Conservation (phyloP, 1,140 invertebrate species). For the Procambarus clarkii region DNA sequence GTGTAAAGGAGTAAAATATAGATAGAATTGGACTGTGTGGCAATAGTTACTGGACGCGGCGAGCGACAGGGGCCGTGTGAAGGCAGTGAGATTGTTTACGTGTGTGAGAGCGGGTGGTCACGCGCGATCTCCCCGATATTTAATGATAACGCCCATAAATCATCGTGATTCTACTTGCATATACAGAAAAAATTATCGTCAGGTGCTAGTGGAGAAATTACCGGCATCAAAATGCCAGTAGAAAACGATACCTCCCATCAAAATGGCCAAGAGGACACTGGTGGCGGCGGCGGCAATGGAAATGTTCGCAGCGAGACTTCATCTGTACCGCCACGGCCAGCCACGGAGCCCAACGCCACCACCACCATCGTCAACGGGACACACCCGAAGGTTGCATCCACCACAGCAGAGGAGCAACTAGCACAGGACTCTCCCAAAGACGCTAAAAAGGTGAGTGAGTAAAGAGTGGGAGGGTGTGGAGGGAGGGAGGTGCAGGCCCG, state of each 20-base stretch:
- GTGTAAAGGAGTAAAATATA: constrained; percentile 14
- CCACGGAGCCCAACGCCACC: constrained; percentile 26
- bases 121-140: constrained; percentile 37
- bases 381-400: constrained; percentile 39
- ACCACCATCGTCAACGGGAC: constrained; percentile 57
- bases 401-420: constrained; percentile 25
- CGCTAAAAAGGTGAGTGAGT: constrained; percentile 52
- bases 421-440: constrained; percentile 51
- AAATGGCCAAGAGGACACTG: constrained; percentile 46
- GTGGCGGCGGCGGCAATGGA: constrained; percentile 39
- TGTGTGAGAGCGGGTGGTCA: constrained; percentile 46
- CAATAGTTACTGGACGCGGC: constrained; percentile 11
- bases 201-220: constrained; percentile 38
- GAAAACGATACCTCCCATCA: constrained; percentile 53
- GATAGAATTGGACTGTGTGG: constrained; percentile 3
- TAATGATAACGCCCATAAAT: constrained; percentile 44
- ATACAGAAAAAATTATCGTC: constrained; percentile 1
- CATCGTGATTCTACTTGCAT: constrained; percentile 30
- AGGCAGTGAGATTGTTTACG: constrained; percentile 56
- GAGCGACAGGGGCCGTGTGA: not conserved
- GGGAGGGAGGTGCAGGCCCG: not conserved
- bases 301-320: constrained; percentile 42
- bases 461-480: not conserved
- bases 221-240: constrained; percentile 47
- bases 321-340: constrained; percentile 13